Evolutionary conservation across 2,797 vertebrate species (phyloP).

Genomic region (Miichthys miiuy): DNA sequence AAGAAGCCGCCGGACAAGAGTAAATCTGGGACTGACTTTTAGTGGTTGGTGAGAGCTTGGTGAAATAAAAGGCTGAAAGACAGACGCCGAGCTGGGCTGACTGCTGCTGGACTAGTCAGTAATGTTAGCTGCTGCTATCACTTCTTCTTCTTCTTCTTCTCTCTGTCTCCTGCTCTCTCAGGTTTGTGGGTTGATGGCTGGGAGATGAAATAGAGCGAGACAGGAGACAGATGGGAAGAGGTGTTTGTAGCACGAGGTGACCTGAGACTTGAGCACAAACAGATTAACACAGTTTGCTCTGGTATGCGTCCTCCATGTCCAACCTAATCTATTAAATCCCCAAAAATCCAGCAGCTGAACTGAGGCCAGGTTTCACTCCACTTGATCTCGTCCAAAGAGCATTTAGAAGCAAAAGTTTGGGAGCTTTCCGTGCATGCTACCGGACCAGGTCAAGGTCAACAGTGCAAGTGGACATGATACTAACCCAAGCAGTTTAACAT

Average conservation of each 20-base stretch:
- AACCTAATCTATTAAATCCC: conserved; percentile 38
- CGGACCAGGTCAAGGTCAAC: background rate
- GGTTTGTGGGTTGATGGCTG: conserved; percentile 13
- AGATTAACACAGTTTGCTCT: conserved; percentile 57
- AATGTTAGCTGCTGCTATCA: background rate
- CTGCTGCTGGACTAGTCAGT: no score
- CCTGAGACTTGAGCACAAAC: conserved; percentile 45
- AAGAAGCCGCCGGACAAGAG: no score
- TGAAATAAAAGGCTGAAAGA: no score
- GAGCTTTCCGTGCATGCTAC: background rate
- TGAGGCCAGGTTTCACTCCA: conserved; percentile 7
- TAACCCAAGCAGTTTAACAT: no score
- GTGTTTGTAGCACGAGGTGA: background rate
- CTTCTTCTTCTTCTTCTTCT: background rate
- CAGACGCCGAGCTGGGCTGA: no score
- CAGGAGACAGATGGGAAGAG: conserved; percentile 68
- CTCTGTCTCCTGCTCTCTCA: conserved; percentile 7
- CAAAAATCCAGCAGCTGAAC: conserved; percentile 12
- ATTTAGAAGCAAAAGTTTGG: background rate
- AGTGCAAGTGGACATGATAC: background rate
- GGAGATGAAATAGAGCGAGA: conserved; percentile 43
- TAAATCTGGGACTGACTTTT: no score
- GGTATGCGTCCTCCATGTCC: background rate
- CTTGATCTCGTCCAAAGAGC: background rate
- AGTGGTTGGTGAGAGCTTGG: no score